Percentiles rank a stretch among this genome's conserved stretches.
Conservation (phyloP, 2,113 vertebrate genomes). For the Dicerorhinus sumatrensis region DNA sequence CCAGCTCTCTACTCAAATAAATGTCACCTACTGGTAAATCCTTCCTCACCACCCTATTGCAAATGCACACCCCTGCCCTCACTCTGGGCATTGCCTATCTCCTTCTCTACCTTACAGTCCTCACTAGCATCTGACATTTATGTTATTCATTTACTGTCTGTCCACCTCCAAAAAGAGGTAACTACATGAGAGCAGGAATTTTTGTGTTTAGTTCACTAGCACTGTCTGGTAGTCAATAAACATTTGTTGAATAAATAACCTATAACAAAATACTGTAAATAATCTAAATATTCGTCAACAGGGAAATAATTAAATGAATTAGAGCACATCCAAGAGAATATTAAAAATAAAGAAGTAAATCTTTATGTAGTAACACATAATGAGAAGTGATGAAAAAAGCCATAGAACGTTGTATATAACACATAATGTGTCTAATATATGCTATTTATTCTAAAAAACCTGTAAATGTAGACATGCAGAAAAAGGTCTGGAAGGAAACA, state of each 20-base stretch:
- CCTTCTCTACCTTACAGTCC: background rate
- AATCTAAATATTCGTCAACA: background rate
- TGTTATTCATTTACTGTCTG: background rate
- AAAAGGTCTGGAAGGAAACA: background rate
- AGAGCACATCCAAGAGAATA: background rate
- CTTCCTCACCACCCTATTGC: background rate
- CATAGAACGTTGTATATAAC: background rate
- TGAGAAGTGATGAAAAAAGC: background rate
- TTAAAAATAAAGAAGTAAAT: conserved; percentile 36
- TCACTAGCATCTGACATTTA: background rate
- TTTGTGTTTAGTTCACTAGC: conserved; percentile 5
- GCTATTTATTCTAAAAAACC: background rate
- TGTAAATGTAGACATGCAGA: background rate
- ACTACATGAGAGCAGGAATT: background rate
- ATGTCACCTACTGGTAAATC: background rate
- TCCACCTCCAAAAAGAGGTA: background rate
- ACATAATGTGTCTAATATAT: background rate
- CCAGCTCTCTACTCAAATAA: background rate
- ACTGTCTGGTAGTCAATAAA: background rate
- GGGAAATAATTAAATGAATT: conserved; percentile 27
- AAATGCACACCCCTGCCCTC: background rate
- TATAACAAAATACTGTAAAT: conserved; percentile 43
- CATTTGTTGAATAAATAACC: conserved; percentile 12
- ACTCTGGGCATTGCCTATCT: background rate
- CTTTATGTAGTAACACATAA: background rate